These are phyloP conservation scores for Sus scrofa DNA, from an alignment of 2,113 vertebrate species.

Conservation along the genomic window T2T-Sscrofa CM000812.6:287001001-287001500, in stretches of 20 bases:
- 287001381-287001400: fast-evolving
- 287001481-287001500: fast-evolving
- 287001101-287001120: too few species aligned
- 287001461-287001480: fast-evolving
- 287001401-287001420: fast-evolving
- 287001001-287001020: fast-evolving
- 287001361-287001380: fast-evolving
- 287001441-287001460: fast-evolving
- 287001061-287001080: fast-evolving
- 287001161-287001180: neutral
- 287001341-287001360: fast-evolving
- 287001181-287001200: fast-evolving
- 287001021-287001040: neutral
- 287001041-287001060: neutral
- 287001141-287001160: neutral
- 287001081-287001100: neutral
- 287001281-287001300: neutral
- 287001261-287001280: neutral
- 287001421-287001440: fast-evolving
- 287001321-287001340: neutral
- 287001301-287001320: neutral
- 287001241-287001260: fast-evolving
- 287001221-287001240: neutral
- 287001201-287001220: neutral
- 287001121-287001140: fast-evolving